Evolutionary conservation across 1,140 invertebrate species (phyloP), one percentile per base, ranked within the genome.

Genomic region (Mizuhopecten yessoensis): DNA sequence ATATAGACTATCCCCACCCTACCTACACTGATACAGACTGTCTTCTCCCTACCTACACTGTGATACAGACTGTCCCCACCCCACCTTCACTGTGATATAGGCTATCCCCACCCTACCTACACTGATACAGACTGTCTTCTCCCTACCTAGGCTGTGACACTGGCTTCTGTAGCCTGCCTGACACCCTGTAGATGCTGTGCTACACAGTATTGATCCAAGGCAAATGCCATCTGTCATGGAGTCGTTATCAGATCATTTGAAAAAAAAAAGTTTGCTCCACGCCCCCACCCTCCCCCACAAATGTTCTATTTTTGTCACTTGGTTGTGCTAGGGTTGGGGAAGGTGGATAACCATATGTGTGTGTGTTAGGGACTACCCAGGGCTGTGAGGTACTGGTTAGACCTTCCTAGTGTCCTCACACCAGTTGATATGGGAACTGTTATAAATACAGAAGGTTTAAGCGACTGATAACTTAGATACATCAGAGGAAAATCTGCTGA

Each of bases 171-270:
- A 75, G 57, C n/a, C 23, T 1, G 57, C n/a, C 29, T 75, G 57
- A 17, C 57, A 75, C 23, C n/a, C 57, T 75, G 57, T 75, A 75
- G 57, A 75, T 75, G 57, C 57, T 75, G 57, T 75, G 57, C n/a
- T 29, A 17, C 57, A 75, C 23, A 75, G 57, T 75, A 75, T 75
- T 75, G 57, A 75, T 75, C 57, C 57, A 29, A 75, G 57, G 23
- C 57, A 75, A 75, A 75, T 75, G 57, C 57, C 57, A 75, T 75
- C 57, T 75, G 57, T 75, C 57, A 75, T 75, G 57, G 57, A 75
- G 57, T 75, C 57, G 57, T 75, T 75, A 75, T 75, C 57, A 75
- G 57, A 75, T 75, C 57, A 75, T 75, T 75, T 75, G 57, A 75
- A 75, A 75, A 75, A n/a, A 75, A 75, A 75, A 75, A 29, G 57